Evolutionary conservation across 2,113 vertebrate species (phyloP).

Genomic region (Zingel zingel): DNA sequence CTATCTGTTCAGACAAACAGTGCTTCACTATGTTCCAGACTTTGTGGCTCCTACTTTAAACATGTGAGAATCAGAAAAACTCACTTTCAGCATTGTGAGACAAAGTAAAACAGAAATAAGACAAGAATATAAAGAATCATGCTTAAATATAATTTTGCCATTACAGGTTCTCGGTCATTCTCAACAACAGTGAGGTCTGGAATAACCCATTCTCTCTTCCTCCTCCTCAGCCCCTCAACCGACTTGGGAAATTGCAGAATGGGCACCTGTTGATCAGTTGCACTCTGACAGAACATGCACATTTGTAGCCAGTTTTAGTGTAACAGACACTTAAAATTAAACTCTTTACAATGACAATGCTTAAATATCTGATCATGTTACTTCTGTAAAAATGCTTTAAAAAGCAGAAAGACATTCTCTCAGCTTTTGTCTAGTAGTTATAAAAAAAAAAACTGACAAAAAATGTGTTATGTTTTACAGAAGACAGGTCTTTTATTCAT

Average conservation of each 20-base stretch:
- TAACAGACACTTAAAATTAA: not conserved
- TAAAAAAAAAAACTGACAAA: not conserved
- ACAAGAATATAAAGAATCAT: too few relatives aligned
- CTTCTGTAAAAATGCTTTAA: not conserved
- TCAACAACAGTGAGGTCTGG: conserved; percentile 64
- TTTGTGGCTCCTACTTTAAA: too few relatives aligned
- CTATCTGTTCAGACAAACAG: too few relatives aligned
- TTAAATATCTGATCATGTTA: not conserved
- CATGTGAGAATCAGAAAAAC: too few relatives aligned
- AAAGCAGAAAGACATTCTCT: not conserved
- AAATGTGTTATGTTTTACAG: too few relatives aligned
- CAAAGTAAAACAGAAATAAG: too few relatives aligned
- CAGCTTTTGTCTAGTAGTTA: not conserved
- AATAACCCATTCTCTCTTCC: conserved; percentile 83
- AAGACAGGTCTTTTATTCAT: not conserved
- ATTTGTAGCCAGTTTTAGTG: not conserved
- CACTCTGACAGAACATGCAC: conserved; percentile 40
- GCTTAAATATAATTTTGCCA: too few relatives aligned
- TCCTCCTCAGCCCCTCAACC: conserved; percentile 66
- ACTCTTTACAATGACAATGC: not conserved
- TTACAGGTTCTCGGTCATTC: conserved; percentile 50
- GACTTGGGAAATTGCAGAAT: conserved; percentile 71
- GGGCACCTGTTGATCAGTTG: conserved; percentile 7
- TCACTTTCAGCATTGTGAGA: too few relatives aligned
- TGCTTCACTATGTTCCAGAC: too few relatives aligned